Evolutionary conservation across 2,888 invertebrate species (phyloP).

Genomic region (Abrostola triplasia): DNA sequence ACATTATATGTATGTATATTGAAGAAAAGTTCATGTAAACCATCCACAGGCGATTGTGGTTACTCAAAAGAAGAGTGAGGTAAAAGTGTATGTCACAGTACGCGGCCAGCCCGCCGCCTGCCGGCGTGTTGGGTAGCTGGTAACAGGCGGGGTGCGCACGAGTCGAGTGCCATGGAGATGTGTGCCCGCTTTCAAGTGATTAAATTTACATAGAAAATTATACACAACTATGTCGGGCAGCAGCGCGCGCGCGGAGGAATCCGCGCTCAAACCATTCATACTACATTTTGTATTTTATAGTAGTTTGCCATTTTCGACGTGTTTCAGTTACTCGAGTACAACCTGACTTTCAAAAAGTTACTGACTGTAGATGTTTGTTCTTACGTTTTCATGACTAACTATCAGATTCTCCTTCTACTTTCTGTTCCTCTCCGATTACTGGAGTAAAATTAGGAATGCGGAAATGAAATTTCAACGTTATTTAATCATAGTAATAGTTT

Average conservation of each 20-base stretch:
- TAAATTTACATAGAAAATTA: slow-evolving; percentile 54
- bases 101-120: neutral
- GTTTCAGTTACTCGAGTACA: too few relatives aligned
- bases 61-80: neutral
- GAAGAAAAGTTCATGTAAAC: neutral
- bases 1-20: too few relatives aligned
- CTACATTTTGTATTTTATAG: slow-evolving; percentile 15
- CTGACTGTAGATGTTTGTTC: too few relatives aligned
- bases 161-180: slow-evolving; percentile 20
- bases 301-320: slow-evolving; percentile 11
- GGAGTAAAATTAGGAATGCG: too few relatives aligned
- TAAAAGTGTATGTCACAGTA: neutral
- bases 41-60: neutral
- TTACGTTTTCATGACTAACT: too few relatives aligned
- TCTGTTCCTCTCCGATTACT: too few relatives aligned
- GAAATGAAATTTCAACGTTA: too few relatives aligned
- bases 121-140: neutral
- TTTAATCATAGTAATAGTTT: too few relatives aligned
- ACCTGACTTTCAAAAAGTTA: too few relatives aligned
- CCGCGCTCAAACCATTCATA: slow-evolving; percentile 20
- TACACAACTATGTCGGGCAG: slow-evolving; percentile 40
- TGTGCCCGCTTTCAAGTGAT: slow-evolving; percentile 48
- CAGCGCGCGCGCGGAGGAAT: slow-evolving; percentile 13
- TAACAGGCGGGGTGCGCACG: slow-evolving; percentile 7
- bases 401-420: too few relatives aligned